Evolutionary conservation across 2,888 invertebrate species (phyloP), one percentile per base, ranked within the genome.

Genomic region (Nesidiocoris tenuis): DNA sequence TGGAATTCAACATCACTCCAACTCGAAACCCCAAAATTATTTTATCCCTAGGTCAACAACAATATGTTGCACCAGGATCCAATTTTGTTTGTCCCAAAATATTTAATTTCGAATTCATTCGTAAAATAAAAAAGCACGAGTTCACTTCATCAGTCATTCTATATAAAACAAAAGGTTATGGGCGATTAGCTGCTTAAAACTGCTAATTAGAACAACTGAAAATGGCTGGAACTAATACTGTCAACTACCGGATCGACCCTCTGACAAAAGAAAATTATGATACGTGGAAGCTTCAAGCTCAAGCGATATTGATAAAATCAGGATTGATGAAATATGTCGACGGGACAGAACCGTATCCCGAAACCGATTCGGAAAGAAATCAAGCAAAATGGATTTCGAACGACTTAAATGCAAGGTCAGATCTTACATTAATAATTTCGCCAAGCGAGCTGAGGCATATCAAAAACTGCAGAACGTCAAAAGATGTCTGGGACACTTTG

Each of bases 201-300:
- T n/a, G n/a, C n/a, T n/a, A n/a, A n/a, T n/a, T n/a, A n/a, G n/a
- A n/a, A n/a, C n/a, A n/a, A n/a, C n/a, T n/a, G n/a, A n/a, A n/a
- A n/a, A n/a, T n/a, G n/a, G n/a, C n/a, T n/a, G n/a, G n/a, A n/a
- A n/a, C n/a, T n/a, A n/a, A n/a, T n/a, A n/a, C n/a, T n/a, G n/a
- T n/a, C n/a, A 63, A 63, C 21, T 63, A 63, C 22, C 63, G 63
- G 7, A 39, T 39, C 39, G 39, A 39, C 39, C 39, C 39, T 7
- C 12, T 39, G 12, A 12, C 5, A 12, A 39, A 39, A 39, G 3
- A 7, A 3, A 39, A 39, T 12, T 39, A 7, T 12, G 39, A 39
- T 39, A 39, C 39, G 3, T 39, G 39, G 39, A 7, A 12, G 5
- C 3, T 39, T 7, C 39, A 39, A 39, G 12, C 12, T 7, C 5